Evolutionary conservation across 2,113 vertebrate species (phyloP).

Genomic region (Ceratotherium simum): DNA sequence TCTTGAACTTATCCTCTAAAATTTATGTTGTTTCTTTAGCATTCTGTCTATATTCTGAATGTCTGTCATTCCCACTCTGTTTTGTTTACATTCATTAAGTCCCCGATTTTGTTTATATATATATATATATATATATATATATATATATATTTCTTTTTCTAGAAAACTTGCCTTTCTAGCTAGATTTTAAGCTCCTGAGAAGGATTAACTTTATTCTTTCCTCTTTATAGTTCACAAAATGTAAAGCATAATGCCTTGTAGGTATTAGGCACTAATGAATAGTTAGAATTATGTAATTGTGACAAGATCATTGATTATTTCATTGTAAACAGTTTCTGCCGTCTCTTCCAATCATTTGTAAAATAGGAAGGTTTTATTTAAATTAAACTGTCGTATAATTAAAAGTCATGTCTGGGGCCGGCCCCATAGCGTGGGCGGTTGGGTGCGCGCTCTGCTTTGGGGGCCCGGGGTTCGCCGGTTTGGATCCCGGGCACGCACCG

Average conservation of each 20-base stretch:
- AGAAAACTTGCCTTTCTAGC: not conserved
- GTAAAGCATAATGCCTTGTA: not conserved
- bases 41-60: not conserved
- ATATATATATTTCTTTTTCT: not conserved
- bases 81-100: not conserved
- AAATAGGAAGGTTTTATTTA: not conserved
- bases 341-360: not conserved
- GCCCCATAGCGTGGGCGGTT: no score
- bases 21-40: not conserved
- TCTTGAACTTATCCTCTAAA: not conserved
- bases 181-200: slow-evolving; percentile 6
- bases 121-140: not conserved
- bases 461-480: no score
- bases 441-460: no score
- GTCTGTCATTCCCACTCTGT: not conserved
- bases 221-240: not conserved
- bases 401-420: not conserved
- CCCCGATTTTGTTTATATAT: not conserved
- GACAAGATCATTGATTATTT: not conserved
- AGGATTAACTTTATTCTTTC: not conserved
- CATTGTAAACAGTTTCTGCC: not conserved
- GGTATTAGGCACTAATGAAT: not conserved
- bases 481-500: no score
- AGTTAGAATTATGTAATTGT: not conserved
- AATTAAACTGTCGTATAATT: not conserved